A percentile compares a stretch with the other conserved stretches of the same genome.
These are phyloP conservation scores for Psammodynastes pulverulentus DNA, from an alignment of 2,113 vertebrate species.

Conservation along the genomic window DNA sequence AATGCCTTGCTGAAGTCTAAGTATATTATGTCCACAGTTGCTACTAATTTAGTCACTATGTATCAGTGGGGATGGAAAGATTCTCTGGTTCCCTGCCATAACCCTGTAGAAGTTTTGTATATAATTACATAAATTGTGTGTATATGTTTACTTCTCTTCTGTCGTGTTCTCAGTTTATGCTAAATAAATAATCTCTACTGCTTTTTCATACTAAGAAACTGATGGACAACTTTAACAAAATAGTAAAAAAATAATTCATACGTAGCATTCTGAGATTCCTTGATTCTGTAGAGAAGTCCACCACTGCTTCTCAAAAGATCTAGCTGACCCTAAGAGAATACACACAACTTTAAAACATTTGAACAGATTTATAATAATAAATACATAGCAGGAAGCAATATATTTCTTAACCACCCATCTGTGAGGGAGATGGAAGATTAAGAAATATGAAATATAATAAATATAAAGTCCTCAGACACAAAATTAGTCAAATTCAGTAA, in stretches of 20 bases:
- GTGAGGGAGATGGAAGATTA: not conserved
- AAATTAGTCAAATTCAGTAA: not conserved
- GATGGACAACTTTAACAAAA: not conserved
- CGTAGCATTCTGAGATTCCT: conserved; percentile 86
- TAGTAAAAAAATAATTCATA: conserved; percentile 49
- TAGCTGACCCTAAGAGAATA: conserved; percentile 82
- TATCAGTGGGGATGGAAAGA: not conserved
- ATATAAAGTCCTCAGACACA: not conserved
- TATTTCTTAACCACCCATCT: not conserved
- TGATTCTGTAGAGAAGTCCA: conserved; percentile 92
- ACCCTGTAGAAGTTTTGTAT: not conserved
- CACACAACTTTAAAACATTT: not conserved
- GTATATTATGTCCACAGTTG: too few species aligned
- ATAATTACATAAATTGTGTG: not conserved
- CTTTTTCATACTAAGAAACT: not conserved
- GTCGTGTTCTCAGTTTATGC: not conserved
- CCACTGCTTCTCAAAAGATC: conserved; percentile 90
- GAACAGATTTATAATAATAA: not conserved
- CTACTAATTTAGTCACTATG: too few species aligned
- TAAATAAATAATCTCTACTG: not conserved
- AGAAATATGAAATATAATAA: not conserved
- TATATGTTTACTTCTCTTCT: not conserved
- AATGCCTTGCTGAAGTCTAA: too few species aligned
- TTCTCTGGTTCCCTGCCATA: not conserved
- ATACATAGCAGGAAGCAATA: not conserved